These are phyloP conservation scores for Climacteris rufus DNA, from an alignment of 2,113 vertebrate genomes.

Conservation along the genomic window DNA sequence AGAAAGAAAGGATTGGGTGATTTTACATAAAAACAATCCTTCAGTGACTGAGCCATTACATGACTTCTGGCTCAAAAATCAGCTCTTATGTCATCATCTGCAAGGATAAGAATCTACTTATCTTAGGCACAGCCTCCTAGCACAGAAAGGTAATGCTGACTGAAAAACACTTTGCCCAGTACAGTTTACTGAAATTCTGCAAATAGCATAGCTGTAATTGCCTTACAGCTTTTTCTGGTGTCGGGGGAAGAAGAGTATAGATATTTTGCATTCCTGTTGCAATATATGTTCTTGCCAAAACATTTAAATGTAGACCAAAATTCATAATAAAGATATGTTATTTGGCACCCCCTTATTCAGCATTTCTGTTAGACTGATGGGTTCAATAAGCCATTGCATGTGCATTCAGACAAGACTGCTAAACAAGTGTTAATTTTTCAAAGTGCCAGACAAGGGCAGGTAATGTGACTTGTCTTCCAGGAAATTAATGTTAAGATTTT, in stretches of 20 bases:
- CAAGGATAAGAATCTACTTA: not conserved
- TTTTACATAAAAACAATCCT: not conserved
- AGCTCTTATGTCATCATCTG: not conserved
- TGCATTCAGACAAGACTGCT: not conserved
- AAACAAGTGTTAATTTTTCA: not conserved
- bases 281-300: not conserved
- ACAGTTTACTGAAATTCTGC: not conserved
- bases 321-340: not conserved
- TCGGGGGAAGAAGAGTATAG: rapidly evolving
- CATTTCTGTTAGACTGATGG: not conserved
- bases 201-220: not conserved
- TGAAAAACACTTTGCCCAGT: not conserved
- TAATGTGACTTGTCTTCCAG: not conserved
- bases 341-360: not conserved
- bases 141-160: not conserved
- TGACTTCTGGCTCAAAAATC: not conserved
- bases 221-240: not conserved
- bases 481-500: not conserved
- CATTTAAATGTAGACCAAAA: not conserved
- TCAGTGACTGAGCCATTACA: not conserved
- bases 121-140: not conserved
- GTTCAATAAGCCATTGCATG: not conserved
- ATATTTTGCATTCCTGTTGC: not conserved
- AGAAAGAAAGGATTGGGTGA: not conserved
- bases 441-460: not conserved